Evolutionary conservation across 2,888 invertebrate species (phyloP), one percentile per base, ranked within the genome.

Genomic region (Agriopis aurantiaria): DNA sequence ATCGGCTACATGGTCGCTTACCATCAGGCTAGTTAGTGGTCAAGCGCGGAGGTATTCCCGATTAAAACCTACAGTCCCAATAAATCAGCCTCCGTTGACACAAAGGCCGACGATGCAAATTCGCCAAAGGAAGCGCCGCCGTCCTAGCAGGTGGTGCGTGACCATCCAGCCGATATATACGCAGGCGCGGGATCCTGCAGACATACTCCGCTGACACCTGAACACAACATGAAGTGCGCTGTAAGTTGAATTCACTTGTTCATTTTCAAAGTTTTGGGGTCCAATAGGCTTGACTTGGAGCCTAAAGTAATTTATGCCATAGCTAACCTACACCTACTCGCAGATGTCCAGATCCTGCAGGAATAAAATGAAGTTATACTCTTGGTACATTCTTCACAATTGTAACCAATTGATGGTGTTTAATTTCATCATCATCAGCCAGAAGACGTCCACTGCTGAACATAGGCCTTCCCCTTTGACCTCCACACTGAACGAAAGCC

Each of bases 211-310:
- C 66, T 69, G 71, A 69, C 68, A 66, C 63, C 66, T 68, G 61
- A 51, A 57, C 33, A 40, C 74, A 85, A 77, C 75, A 91, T 91
- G 91, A 91, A 91, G 90, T 91, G 90, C 72, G 90, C 91, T 78
- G 91, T 91, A 78, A 90, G 91, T 87, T 67, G 12, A 4, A 33
- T 33, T 43, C 10, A 10, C n/a, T 41, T 12, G n/a, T 41, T 40
- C 23, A n/a, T 40, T 53, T 61, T 56, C 12, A n/a, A 23, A 40
- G 8, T 52, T 41, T 59, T 59, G 9, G 6, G 8, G 11, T 23
- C 60, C 57, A 14, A 52, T 46, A 46, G 12, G 12, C 12, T 46
- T 4, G 46, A 4, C 33, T 3, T 33, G 33, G 33, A 4, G 33
- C 33, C 33, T 33, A 33, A 23, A 23, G 17, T 23, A 23, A 33